Evolutionary conservation across 2,888 invertebrate genomes (phyloP).

Genomic region (Lypha dubia): DNA sequence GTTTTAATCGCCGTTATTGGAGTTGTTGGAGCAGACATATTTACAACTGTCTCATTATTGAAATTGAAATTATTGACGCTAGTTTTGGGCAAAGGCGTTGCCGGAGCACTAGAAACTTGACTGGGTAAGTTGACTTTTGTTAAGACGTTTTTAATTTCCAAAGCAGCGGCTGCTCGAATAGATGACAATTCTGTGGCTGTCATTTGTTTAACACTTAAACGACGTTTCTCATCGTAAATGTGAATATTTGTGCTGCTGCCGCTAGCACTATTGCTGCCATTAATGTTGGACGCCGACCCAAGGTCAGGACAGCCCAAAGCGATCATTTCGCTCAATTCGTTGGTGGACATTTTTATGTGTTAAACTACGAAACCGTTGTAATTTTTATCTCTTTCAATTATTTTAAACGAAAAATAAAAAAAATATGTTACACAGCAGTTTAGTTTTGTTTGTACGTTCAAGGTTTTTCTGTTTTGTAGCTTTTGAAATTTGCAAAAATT

Average conservation of each 20-base stretch:
- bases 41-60: constrained; percentile 49
- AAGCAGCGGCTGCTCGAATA: constrained; percentile 77
- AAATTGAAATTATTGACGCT: constrained; percentile 30
- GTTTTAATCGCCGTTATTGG: constrained; percentile 32
- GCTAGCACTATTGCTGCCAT: constrained; percentile 11
- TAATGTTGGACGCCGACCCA: constrained; percentile 54
- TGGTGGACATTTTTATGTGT: constrained; percentile 64
- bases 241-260: constrained; percentile 74
- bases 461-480: constrained; percentile 52
- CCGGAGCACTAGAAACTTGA: constrained; percentile 48
- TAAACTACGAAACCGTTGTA: background rate
- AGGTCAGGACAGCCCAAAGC: constrained; percentile 81
- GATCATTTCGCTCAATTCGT: constrained; percentile 81
- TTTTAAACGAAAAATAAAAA: constrained; percentile 15
- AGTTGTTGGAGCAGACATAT: constrained; percentile 53
- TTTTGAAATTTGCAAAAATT: background rate
- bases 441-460: constrained; percentile 72
- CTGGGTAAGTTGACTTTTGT: constrained; percentile 70
- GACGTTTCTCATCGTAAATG: constrained; percentile 77
- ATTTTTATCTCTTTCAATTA: background rate
- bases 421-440: constrained; percentile 16
- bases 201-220: constrained; percentile 81
- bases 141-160: constrained; percentile 75
- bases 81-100: constrained; percentile 57
- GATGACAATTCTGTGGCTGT: constrained; percentile 79